These are phyloP conservation scores for Empidonax traillii DNA, from an alignment of 2,113 vertebrate species.

Conservation along the genomic window DNA sequence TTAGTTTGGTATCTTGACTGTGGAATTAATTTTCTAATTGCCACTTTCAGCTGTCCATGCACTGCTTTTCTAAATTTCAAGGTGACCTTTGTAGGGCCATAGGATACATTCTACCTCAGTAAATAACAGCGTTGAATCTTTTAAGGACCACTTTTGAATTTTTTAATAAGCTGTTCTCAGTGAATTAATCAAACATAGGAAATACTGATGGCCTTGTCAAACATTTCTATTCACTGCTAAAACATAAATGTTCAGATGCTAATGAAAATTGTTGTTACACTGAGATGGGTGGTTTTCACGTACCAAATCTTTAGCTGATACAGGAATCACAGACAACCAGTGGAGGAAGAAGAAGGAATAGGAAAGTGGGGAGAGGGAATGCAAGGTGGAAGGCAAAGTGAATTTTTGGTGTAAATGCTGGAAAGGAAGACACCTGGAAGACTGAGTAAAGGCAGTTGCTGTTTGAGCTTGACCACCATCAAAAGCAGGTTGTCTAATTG, in stretches of 20 bases:
- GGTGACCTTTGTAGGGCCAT: neutral
- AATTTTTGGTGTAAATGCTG: neutral
- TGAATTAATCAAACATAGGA: neutral
- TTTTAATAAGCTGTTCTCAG: neutral
- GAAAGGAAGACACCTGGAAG: neutral
- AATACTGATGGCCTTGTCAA: neutral
- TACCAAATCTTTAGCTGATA: neutral
- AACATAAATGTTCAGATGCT: neutral
- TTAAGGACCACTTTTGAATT: neutral
- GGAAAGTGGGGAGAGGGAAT: neutral
- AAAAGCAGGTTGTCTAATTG: neutral
- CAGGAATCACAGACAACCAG: neutral
- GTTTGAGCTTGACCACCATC: neutral
- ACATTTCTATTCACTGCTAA: neutral
- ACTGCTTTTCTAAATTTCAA: neutral
- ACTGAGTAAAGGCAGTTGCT: neutral
- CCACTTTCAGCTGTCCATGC: neutral
- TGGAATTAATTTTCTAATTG: slow-evolving; percentile 34
- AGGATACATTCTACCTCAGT: neutral
- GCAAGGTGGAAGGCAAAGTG: neutral
- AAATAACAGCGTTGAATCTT: neutral
- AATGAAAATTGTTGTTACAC: neutral
- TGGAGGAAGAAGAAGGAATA: neutral
- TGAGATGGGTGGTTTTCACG: neutral
- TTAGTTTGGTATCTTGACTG: slow-evolving; percentile 14